These are phyloP conservation scores for Colostygia pectinataria DNA, from an alignment of 2,888 invertebrate species.

Conservation along the genomic window DNA sequence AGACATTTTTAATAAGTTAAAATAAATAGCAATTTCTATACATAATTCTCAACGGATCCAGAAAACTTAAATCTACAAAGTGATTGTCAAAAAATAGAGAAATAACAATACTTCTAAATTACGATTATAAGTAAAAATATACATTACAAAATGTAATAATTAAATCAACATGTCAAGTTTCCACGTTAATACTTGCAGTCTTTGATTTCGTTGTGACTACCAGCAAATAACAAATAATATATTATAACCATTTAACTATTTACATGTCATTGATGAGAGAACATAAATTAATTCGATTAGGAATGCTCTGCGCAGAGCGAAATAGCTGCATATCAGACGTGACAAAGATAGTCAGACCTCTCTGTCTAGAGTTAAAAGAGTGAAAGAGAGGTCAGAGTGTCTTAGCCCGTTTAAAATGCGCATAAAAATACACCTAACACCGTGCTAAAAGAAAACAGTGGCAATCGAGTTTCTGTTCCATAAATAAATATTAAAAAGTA, in stretches of 20 bases:
- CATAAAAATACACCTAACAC: constrained; percentile 55
- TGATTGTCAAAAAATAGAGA: constrained; percentile 76
- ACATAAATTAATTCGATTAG: constrained; percentile 64
- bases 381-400: constrained; percentile 8
- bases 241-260: constrained; percentile 51
- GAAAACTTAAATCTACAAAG: constrained; percentile 54
- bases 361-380: constrained; percentile 11
- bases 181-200: constrained; percentile 73
- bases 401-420: constrained; percentile 24
- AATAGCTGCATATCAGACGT: constrained; percentile 19
- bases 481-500: constrained; percentile 25
- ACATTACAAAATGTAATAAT: constrained; percentile 34
- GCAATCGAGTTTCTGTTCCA: constrained; percentile 48
- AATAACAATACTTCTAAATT: constrained; percentile 60
- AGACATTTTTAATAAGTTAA: no score
- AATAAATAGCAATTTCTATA: constrained; percentile 27
- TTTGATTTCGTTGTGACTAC: constrained; percentile 82
- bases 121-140: constrained; percentile 71
- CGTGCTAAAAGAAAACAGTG: constrained; percentile 63
- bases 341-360: constrained; percentile 13
- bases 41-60: constrained; percentile 27
- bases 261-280: constrained; percentile 74
- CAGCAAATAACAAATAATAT: constrained; percentile 59
- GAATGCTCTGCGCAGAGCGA: constrained; percentile 72
- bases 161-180: constrained; percentile 59